Base-by-base conservation (phyloP, 1,140 invertebrate genomes). In the Leptinotarsa undecemlineata region DNA sequence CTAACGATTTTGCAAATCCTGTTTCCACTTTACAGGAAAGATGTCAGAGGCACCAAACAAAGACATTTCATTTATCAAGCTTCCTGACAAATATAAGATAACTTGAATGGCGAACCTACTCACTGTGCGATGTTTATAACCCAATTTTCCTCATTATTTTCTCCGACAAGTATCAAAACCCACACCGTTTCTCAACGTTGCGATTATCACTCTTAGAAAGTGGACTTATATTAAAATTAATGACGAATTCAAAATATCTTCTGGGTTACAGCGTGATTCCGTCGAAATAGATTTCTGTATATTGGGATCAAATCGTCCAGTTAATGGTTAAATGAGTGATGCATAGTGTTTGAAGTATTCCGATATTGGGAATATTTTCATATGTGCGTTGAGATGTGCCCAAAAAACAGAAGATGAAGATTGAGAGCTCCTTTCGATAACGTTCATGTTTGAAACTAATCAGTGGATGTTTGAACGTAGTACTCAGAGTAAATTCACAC, bases 91-190 rank as follows among this genome's bases (percentile, higher is more conserved):
- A 64, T 64, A 64, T 21, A 23, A 64, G 63, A 64, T 64, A 64
- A 64, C 63, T 8, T 57, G 51, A 57, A 57, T 57, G 26, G 63
- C 20, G 63, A 64, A 64, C 63, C 63, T 64, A 64, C 63, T 64
- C 63, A 64, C 63, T 64, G 63, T 64, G 63, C 63, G 19, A 64
- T 33, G 63, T 23, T 33, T 64, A 64, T 64, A 64, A 64, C 21
- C 63, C 63, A 64, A 64, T 64, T 64, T 64, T 64, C 20, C 63
- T 20, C 63, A 64, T 64, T 64, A 64, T 64, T 64, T 64, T 64
- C 63, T 21, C 63, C 63, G 63, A 64, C 63, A 64, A 33, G 26
- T 64, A 64, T 64, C 63, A 23, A 64, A 64, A 64, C 63, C 63
- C 63, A 64, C 51, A 57, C 51, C 51, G 51, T 57, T 57, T 57